Evolutionary conservation across 23 tunicate species (phyloP).

Genomic region (Ciona savignyi): DNA sequence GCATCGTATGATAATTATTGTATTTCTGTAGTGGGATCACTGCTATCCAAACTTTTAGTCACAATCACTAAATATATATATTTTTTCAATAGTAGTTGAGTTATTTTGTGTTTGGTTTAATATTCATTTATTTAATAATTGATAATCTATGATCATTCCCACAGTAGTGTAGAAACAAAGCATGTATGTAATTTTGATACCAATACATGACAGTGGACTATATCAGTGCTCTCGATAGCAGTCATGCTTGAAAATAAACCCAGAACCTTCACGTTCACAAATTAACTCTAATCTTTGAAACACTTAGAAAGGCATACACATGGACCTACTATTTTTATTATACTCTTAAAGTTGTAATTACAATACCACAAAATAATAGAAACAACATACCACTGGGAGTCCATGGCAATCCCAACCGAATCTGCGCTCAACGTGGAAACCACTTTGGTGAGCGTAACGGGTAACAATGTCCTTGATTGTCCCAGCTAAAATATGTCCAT

Average conservation of each 20-base stretch:
- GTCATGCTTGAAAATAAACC: too few species aligned
- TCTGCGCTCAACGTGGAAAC: conserved; percentile 86
- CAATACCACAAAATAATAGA: too few species aligned
- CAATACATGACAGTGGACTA: too few species aligned
- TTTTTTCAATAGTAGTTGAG: neutral
- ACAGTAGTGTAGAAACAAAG: neutral
- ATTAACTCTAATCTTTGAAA: too few species aligned
- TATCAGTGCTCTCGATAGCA: too few species aligned
- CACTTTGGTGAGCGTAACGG: conserved; percentile 88
- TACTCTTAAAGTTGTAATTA: too few species aligned
- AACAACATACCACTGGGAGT: conserved; percentile 75
- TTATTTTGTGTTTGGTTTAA: neutral
- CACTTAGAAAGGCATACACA: too few species aligned
- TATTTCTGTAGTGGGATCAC: too few species aligned
- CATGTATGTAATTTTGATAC: too few species aligned
- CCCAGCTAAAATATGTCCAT: conserved; percentile 93
- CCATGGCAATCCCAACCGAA: conserved; percentile 99
- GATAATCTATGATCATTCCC: neutral
- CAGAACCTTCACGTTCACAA: too few species aligned
- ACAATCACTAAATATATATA: neutral
- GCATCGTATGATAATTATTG: neutral
- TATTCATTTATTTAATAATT: neutral
- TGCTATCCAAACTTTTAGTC: neutral
- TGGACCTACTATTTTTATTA: too few species aligned
- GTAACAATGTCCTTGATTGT: conserved; percentile 96